phyloP scores from a whole-genome alignment of 2,888 invertebrate species.

The Eilema caniola region DNA sequence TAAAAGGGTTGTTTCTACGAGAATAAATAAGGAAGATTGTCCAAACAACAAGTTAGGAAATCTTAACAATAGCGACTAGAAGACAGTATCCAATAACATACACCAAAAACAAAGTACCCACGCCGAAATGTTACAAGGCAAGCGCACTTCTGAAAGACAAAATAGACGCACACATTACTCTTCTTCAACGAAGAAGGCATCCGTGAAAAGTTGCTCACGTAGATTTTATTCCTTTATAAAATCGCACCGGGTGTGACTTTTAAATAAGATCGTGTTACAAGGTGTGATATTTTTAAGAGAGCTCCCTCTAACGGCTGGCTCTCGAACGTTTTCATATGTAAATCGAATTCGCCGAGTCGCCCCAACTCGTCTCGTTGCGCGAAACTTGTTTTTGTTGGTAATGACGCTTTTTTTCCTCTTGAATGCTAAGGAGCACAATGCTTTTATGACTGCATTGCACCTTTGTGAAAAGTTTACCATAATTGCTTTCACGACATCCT shows the following conservation, averaged over 20 bases:
- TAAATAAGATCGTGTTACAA: constrained; percentile 75
- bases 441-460: constrained; percentile 57
- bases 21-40: too few species aligned
- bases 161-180: constrained; percentile 51
- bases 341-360: constrained; percentile 63
- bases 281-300: constrained; percentile 61
- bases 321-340: constrained; percentile 71
- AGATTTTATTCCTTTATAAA: constrained; percentile 65
- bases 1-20: too few species aligned
- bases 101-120: constrained; percentile 18
- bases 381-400: constrained; percentile 56
- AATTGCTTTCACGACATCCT: constrained; percentile 55
- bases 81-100: constrained; percentile 26
- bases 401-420: constrained; percentile 52
- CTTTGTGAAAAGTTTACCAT: constrained; percentile 54
- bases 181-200: constrained; percentile 44
- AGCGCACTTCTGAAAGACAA: constrained; percentile 57
- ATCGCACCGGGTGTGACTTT: constrained; percentile 72
- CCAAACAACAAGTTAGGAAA: background rate
- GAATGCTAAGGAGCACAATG: constrained; percentile 54
- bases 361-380: constrained; percentile 40
- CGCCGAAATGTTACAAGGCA: constrained; percentile 30
- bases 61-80: background rate
- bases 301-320: constrained; percentile 60
- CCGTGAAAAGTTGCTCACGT: constrained; percentile 54